A percentile compares a stretch with the other conserved stretches of the same genome.
Conservation (phyloP, 1,140 invertebrate genomes). For the Arctopsyche grandis region DNA sequence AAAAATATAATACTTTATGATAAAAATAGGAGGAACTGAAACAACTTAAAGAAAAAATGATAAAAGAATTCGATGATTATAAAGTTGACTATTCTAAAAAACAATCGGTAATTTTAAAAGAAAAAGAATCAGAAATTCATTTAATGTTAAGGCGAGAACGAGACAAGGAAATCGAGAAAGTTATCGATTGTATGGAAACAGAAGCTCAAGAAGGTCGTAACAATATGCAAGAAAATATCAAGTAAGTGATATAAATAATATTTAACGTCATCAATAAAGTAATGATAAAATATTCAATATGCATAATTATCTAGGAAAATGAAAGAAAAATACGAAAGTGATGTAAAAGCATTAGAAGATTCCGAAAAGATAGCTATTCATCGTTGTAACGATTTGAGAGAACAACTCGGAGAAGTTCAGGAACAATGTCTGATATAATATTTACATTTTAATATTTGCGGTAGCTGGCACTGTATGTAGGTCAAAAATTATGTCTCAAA, state of each 20-base stretch:
- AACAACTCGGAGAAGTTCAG: conserved; percentile 68
- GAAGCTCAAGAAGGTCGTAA: conserved; percentile 63
- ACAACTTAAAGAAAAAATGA: conserved; percentile 58
- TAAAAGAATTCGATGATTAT: conserved; percentile 59
- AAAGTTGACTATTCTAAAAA: conserved; percentile 61
- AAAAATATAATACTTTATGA: neutral
- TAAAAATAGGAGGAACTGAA: conserved; percentile 58
- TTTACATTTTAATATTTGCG: neutral
- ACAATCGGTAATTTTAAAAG: conserved; percentile 59
- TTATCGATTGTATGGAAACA: conserved; percentile 64
- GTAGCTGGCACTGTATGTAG: conserved; percentile 50
- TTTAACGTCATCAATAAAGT: neutral
- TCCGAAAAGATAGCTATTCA: conserved; percentile 68
- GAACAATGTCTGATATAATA: conserved; percentile 65
- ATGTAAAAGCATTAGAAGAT: conserved; percentile 72
- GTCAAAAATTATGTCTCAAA: neutral
- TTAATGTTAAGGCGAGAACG: conserved; percentile 61
- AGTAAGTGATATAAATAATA: conserved; percentile 53
- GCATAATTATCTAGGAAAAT: conserved; percentile 67
- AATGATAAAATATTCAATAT: neutral
- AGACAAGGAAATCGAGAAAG: conserved; percentile 65
- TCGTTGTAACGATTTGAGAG: conserved; percentile 69
- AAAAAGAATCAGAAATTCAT: conserved; percentile 62
- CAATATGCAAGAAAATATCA: conserved; percentile 63
- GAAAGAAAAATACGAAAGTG: conserved; percentile 78